A percentile compares a stretch with the other conserved stretches of the same genome.
These are phyloP conservation scores for Coracias cyanogaster DNA, from an alignment of 2,797 vertebrate genomes.

Conservation along the genomic window DNA sequence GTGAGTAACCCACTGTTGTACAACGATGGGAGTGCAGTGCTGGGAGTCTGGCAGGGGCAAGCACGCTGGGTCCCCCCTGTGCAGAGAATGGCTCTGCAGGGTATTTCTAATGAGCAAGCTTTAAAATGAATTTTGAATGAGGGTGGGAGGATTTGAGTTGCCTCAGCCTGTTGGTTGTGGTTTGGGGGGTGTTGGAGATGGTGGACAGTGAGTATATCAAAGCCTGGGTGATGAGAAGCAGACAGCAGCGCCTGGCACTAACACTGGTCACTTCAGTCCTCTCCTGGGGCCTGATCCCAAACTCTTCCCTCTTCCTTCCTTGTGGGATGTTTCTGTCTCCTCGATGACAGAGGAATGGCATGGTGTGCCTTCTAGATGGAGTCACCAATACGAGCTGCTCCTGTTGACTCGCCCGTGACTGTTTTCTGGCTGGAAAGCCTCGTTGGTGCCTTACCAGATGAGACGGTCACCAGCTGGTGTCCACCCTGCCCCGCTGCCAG, in stretches of 20 bases:
- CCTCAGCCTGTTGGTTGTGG: background rate
- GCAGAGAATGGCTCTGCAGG: background rate
- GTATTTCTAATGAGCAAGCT: background rate
- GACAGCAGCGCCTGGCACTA: background rate
- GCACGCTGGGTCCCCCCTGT: fast-evolving
- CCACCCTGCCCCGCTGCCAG: background rate
- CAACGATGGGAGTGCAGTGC: background rate
- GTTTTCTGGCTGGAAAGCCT: background rate
- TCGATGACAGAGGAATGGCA: background rate
- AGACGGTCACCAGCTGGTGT: background rate
- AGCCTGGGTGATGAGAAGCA: fast-evolving
- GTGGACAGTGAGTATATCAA: background rate
- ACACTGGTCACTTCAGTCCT: background rate
- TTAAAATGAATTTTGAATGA: background rate
- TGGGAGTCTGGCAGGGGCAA: background rate
- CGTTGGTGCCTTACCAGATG: background rate
- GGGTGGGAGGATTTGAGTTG: background rate
- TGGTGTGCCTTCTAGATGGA: background rate
- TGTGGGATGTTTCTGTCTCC: background rate
- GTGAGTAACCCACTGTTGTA: background rate
- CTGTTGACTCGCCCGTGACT: background rate
- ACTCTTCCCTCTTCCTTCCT: background rate
- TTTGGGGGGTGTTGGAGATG: background rate
- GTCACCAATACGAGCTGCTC: background rate
- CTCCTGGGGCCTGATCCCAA: background rate